Base-by-base conservation (phyloP, 2,888 invertebrate genomes). In the Leucania comma region DNA sequence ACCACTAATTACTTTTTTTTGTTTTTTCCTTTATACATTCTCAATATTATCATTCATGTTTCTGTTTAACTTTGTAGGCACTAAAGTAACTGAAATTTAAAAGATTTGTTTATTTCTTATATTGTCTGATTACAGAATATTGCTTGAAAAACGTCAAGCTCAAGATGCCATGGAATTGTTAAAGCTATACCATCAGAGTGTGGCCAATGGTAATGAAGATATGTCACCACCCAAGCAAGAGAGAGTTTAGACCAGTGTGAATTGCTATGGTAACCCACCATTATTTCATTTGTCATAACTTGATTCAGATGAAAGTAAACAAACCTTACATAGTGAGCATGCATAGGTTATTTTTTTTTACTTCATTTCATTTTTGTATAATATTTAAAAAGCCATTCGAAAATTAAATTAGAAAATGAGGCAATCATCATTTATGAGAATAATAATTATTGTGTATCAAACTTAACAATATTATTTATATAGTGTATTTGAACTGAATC, bases 111-210 rank as follows among this genome's bases (percentile, higher is more conserved):
- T 12, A 56, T 14, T 22, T 22, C 5, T 57, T 57, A 29, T 12
- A 4, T 22, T 58, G 8, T 67, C 69, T 77, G 51, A 60, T 92
- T 94, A 78, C 93, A 97, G 97, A 90, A 97, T 97, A 92, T 94
- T 98, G 85, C 97, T 97, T 87, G 98, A 98, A 90, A 98, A 98
- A 93, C 97, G 98, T 79, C 98, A 98, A 94, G 98, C 98, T 60
- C 98, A 98, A 93, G 98, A 98, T 95, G 98, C 98, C 63, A 97
- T 98, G 97, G 98, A 98, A 93, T 96, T 98, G 90, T 95, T 98
- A 89, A 98, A 98, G 93, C 93, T 98, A 84, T 98, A 97, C 88
- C 97, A 96, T 88, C 96, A 96, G 81, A 96, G 96, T 92, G 96
- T 96, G 56, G 85, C 96, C 46, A 96, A 96, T 83, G 96, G 96